These are phyloP conservation scores for Hedya salicella DNA, from an alignment of 2,888 invertebrate species.

Conservation along the genomic window DNA sequence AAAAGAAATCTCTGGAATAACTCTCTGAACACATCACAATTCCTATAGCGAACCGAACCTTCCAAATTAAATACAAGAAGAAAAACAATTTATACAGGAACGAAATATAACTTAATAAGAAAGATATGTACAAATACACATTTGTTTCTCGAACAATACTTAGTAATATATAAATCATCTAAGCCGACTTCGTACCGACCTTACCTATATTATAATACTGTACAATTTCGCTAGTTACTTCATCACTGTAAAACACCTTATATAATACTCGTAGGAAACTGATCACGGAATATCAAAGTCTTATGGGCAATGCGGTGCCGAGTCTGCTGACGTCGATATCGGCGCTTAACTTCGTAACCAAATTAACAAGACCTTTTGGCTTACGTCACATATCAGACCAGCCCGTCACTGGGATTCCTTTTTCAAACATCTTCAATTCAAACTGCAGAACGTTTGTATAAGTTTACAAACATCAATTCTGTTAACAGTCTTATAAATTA, in stretches of 20 bases:
- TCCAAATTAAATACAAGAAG: conserved; percentile 57
- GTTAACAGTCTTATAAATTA: conserved; percentile 78
- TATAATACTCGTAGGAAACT: conserved; percentile 77
- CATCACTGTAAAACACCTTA: conserved; percentile 73
- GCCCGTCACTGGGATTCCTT: conserved; percentile 59
- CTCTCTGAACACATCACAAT: conserved; percentile 81
- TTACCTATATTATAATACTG: conserved; percentile 82
- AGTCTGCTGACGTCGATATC: not conserved
- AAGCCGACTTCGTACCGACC: conserved; percentile 72
- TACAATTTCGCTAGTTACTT: conserved; percentile 83
- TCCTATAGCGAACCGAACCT: conserved; percentile 70
- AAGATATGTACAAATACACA: conserved; percentile 83
- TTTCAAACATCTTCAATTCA: conserved; percentile 69
- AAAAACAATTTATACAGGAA: conserved; percentile 80
- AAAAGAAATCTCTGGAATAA: conserved; percentile 67
- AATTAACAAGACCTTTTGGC: conserved; percentile 24
- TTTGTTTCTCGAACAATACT: conserved; percentile 74
- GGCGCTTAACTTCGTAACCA: conserved; percentile 6
- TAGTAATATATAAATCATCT: conserved; percentile 69
- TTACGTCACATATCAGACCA: conserved; percentile 26
- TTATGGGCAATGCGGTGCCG: conserved; percentile 56
- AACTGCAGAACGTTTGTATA: conserved; percentile 59
- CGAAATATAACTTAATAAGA: conserved; percentile 75
- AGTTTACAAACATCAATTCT: conserved; percentile 80
- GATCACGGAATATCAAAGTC: conserved; percentile 76